phyloP scores from a whole-genome alignment of 2,888 invertebrate genomes.

The Anaspis maculata region DNA sequence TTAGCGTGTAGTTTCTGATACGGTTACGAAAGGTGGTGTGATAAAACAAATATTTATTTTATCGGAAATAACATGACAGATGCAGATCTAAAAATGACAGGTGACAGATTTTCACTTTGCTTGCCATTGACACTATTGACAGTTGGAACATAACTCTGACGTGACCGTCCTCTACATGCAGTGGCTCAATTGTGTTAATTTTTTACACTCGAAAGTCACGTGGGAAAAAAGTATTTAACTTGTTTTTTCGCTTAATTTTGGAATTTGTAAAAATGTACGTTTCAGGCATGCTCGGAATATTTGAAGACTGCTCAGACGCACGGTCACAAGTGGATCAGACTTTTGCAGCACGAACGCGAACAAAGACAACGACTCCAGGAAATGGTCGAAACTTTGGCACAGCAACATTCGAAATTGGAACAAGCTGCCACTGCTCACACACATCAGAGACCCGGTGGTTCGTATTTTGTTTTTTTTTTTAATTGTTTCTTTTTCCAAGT shows the following conservation, averaged over 20 bases:
- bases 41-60: too few species aligned
- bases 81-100: too few species aligned
- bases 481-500: neutral
- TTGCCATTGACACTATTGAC: too few species aligned
- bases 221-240: constrained; percentile 39
- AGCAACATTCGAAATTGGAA: constrained; percentile 93
- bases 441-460: constrained; percentile 39
- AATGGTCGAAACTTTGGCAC: constrained; percentile 94
- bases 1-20: too few species aligned
- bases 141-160: too few species aligned
- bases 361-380: constrained; percentile 88
- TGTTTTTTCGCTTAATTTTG: too few species aligned
- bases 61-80: too few species aligned
- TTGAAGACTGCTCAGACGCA: constrained; percentile 83
- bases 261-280: too few species aligned
- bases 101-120: too few species aligned
- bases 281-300: constrained; percentile 85
- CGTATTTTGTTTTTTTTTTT: neutral
- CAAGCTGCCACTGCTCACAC: constrained; percentile 72
- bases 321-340: constrained; percentile 85
- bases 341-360: constrained; percentile 90
- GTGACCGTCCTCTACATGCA: too few species aligned
- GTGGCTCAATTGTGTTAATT: neutral
- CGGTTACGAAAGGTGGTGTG: too few species aligned
- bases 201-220: neutral